These are phyloP conservation scores for Larimichthys polyactis DNA, from an alignment of 2,113 vertebrate genomes.

Conservation along the genomic window DNA sequence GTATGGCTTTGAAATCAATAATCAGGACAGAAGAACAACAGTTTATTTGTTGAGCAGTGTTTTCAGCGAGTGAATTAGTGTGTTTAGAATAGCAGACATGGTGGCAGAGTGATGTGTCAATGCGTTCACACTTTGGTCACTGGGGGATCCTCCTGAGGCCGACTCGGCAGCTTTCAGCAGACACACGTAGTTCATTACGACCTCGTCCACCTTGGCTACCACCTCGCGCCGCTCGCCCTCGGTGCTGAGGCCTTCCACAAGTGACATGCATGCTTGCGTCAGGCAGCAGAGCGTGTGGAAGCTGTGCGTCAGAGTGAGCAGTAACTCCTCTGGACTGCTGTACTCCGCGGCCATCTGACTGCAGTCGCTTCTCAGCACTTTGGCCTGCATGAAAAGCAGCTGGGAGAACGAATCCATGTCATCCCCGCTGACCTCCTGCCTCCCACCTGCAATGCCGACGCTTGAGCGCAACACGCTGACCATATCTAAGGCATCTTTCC, in stretches of 20 bases:
- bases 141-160: slow-evolving; percentile 85
- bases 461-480: slow-evolving; percentile 89
- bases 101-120: slow-evolving; percentile 91
- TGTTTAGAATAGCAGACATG: slow-evolving; percentile 94
- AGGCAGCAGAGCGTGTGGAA: slow-evolving; percentile 96
- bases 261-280: slow-evolving; percentile 94
- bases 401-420: slow-evolving; percentile 89
- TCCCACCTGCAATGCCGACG: slow-evolving; percentile 69
- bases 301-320: slow-evolving; percentile 94
- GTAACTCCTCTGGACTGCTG: slow-evolving; percentile 92
- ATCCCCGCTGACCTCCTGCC: slow-evolving; percentile 79
- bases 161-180: slow-evolving; percentile 90
- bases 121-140: slow-evolving; percentile 90
- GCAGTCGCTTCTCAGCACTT: slow-evolving; percentile 92
- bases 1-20: slow-evolving; percentile 99
- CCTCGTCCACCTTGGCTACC: slow-evolving; percentile 90
- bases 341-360: slow-evolving; percentile 91
- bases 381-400: slow-evolving; percentile 90
- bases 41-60: slow-evolving; percentile 92
- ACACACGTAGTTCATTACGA: slow-evolving; percentile 93
- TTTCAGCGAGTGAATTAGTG: slow-evolving; percentile 95
- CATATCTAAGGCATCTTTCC: slow-evolving; percentile 94
- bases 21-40: slow-evolving; percentile 86
- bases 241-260: slow-evolving; percentile 90
- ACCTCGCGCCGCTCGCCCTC: slow-evolving; percentile 88